A percentile compares a stretch with the other conserved stretches of the same genome.
These are phyloP conservation scores for Scleropages formosus DNA, from an alignment of 2,797 vertebrate species.

Conservation along the genomic window DNA sequence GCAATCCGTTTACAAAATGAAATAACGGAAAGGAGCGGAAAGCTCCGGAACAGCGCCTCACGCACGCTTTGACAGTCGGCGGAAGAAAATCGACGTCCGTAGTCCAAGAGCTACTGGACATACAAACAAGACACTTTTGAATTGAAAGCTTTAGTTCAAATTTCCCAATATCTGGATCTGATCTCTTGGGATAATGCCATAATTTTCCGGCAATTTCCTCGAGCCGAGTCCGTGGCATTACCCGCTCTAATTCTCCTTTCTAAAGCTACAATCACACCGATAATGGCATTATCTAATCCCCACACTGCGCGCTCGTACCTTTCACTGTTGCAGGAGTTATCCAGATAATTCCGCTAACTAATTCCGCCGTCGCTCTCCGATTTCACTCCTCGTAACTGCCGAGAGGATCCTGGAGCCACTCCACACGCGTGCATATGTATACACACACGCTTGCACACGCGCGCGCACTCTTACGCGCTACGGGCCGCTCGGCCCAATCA, in stretches of 20 bases:
- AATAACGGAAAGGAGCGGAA: not conserved
- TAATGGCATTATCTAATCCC: conserved; percentile 76
- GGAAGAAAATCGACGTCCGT: conserved; percentile 20
- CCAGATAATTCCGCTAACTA: conserved; percentile 73
- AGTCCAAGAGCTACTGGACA: conserved; percentile 49
- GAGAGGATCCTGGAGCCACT: not conserved
- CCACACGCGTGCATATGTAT: not conserved
- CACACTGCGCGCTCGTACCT: conserved; percentile 62
- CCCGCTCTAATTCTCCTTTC: conserved; percentile 72
- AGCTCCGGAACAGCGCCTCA: not conserved
- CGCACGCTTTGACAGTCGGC: not conserved
- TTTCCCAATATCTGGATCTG: conserved; percentile 61
- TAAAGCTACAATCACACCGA: conserved; percentile 69
- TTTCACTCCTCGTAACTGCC: conserved; percentile 18
- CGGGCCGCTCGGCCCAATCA: no score
- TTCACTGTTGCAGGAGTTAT: conserved; percentile 60
- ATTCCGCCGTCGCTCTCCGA: conserved; percentile 60
- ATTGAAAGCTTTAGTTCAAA: conserved; percentile 61
- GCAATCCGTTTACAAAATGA: conserved; percentile 2
- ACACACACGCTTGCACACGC: not conserved
- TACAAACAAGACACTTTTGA: conserved; percentile 53
- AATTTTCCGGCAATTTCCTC: conserved; percentile 69
- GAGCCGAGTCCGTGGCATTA: conserved; percentile 65
- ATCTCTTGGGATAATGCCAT: conserved; percentile 66
- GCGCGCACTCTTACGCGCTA: not conserved